Evolutionary conservation across 92 coral and sea anemone genomes (phyloP), one percentile per base, ranked within the genome.

Genomic region (Zoanthus solanderi): DNA sequence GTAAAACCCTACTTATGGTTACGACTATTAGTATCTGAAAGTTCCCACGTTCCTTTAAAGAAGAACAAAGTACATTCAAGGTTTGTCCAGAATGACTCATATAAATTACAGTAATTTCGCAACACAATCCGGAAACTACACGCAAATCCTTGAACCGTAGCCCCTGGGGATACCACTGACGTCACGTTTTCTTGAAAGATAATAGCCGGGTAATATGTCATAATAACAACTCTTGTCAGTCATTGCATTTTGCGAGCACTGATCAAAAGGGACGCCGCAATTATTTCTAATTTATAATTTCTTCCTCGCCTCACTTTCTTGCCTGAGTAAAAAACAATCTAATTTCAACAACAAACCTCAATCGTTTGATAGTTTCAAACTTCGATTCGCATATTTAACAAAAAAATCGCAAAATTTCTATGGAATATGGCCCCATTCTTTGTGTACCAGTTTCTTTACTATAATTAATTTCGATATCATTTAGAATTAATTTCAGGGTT

Each of bases 91-190:
- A 13, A 54, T 4, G 68, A 18, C 31, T 58, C 67, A 15, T 29
- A 28, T 23, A 7, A 54, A 53, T 54, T 77, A 54, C 44, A 77
- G 82, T 13, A 54, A 16, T 77, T 77, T 77, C 82, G 63, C 82
- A 77, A 77, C 30, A 77, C 13, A 12, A 30, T 77, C 46, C 82
- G 66, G 82, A 77, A 77, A 77, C 68, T 28, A 23, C 10, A 58
- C 82, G 42, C 7, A 76, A 76, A 48, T 76, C 79, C 58, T 18
- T 46, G 34, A 46, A 32, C 61, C 7, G 47, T 14, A 52, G 46
- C 82, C 81, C 32, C 63, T 63, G n/a, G 82, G 67, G 50, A 77
- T 4, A 29, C 48, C 12, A 54, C 28, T 77, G 82, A 77, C 82
- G 82, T 77, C 82, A 77, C 45, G 28, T 58, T 9, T 11, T 46